Conservation (phyloP, 2,797 vertebrate genomes). For the Limosa lapponica region DNA sequence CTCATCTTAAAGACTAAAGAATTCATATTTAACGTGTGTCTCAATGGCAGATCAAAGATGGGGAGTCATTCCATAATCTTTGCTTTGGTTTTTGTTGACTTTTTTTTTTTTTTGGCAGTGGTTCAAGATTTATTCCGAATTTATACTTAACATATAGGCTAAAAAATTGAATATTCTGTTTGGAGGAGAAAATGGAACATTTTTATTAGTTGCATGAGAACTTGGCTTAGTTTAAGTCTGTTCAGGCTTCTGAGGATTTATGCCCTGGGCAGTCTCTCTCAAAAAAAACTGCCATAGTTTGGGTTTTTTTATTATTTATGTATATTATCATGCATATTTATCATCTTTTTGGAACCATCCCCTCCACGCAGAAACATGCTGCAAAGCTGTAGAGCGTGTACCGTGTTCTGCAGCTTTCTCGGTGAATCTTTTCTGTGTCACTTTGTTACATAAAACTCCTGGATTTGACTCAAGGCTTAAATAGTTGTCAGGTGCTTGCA, state of each 20-base stretch:
- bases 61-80: not conserved
- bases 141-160: not conserved
- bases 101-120: not conserved
- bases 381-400: not conserved
- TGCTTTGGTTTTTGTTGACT: not conserved
- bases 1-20: not conserved
- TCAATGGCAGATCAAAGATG: not conserved
- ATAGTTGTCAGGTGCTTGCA: conserved; percentile 51
- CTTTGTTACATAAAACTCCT: conserved; percentile 31
- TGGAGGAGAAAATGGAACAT: not conserved
- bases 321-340: not conserved
- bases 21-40: not conserved
- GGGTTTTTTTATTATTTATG: not conserved
- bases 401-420: not conserved
- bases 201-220: conserved; percentile 18
- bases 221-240: not conserved
- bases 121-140: not conserved
- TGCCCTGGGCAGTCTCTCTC: not conserved
- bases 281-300: not conserved
- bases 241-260: not conserved
- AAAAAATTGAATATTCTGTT: not conserved
- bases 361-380: not conserved
- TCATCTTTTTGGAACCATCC: not conserved
- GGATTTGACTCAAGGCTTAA: conserved; percentile 27
- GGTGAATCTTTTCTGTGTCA: not conserved